Evolutionary conservation across 1,140 invertebrate genomes (phyloP), one percentile per base, ranked within the genome.

Genomic region (Pollicipes pollicipes): DNA sequence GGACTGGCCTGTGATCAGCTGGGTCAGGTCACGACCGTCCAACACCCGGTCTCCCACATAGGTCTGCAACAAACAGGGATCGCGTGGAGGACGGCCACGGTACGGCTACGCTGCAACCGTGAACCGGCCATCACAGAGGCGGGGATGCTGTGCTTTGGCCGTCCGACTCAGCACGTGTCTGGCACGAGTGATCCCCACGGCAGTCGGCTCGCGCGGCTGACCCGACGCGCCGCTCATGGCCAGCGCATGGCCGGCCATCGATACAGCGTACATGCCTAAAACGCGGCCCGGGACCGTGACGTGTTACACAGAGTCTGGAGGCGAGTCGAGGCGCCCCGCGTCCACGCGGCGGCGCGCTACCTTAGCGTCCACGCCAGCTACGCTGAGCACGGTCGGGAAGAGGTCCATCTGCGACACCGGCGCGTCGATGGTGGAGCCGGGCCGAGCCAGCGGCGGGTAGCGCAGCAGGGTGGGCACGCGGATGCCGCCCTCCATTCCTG

Each of bases 401-500:
- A 58, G 45, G 17, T 58, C 45, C 45, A 58, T 58, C 45, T 21
- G 45, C 21, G 45, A 58, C 45, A 58, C 45, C 10, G 45, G 45
- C 45, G 45, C 45, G 17, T 58, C 45, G 45, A 58, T 58, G 45
- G 45, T 58, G 45, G 45, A 21, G 21, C 45, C 45, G 45, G 45
- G 6, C 6, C 6, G 6, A 2, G 24, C 45, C 45, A 58, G 45
- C 6, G 45, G 45, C 10, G 45, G 45, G 45, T 58, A 58, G 45
- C 45, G 45, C 6, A 58, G 45, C 45, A 75, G 71, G 58, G 70
- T 28, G 3, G 75, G 75, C 1, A 75, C 75, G 66, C 75, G 58
- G 37, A 75, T 71, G 26, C 75, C 75, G 0, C 75, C 75, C 66
- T 76, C 75, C 73, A 58, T 58, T 10, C 10, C 45, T 3, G 13